Evolutionary conservation across 2,113 vertebrate species (phyloP), one percentile per base, ranked within the genome.

Genomic region (Orthonyx spaldingii): DNA sequence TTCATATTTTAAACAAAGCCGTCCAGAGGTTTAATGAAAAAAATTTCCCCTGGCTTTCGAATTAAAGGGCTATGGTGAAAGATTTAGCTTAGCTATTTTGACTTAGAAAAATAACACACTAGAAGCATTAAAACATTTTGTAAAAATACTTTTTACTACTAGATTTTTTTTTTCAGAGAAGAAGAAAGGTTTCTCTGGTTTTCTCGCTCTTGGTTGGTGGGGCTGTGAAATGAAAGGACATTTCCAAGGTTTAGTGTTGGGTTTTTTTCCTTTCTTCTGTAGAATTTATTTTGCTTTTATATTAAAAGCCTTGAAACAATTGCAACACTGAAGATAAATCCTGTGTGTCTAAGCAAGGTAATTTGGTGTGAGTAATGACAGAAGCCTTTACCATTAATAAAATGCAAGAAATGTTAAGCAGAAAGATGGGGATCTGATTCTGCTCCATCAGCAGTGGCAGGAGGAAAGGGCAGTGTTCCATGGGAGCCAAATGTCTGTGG

Each of bases 1-100:
- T 97, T 97, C 94, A 87, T 94, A 95, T 96, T 97, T 96, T 89
- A 96, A 97, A 96, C 92, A 96, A 96, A 96, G 92, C 96, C n/a
- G 18, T 88, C 96, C 96, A 97, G 92, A 93, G 92, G 83, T 96
- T 97, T 97, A 96, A 97, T 96, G 92, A 97, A 96, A 96, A 97
- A 96, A 96, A 92, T 87, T 96, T 96, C 92, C 90, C 95, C 87
- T 96, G 95, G 94, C 96, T 97, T 97, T 95, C 3, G 52, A 96
- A 96, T 97, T 96, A 95, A 96, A 97, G 94, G 68, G 64, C 92
- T 90, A 92, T 84, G 94, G 93, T 97, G 96, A 96, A 97, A 96
- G 94, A 95, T 94, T 96, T 88, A 96, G 93, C 85, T 88, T 81
- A 66, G 93, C 96, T 95, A 75, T 96, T 96, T 93, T 81, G 96